phyloP scores from a whole-genome alignment of 2,797 vertebrate species.

The Coregonus sp. region DNA sequence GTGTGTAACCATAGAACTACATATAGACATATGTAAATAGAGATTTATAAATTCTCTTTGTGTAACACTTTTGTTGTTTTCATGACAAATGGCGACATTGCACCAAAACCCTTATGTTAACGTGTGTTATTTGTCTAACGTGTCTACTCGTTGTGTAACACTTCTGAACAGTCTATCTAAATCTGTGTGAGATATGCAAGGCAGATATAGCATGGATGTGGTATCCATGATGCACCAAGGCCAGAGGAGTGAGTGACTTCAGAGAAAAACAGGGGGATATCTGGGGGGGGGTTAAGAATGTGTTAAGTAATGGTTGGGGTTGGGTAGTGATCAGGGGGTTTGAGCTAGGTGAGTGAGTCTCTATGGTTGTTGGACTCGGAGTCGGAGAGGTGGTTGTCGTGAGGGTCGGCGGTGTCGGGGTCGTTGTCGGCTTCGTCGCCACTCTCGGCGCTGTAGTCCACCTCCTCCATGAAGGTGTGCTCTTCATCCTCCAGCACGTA shows the following conservation, averaged over 20 bases:
- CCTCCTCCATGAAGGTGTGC: slow-evolving; percentile 91
- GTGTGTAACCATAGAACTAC: background rate
- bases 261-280: background rate
- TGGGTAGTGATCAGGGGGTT: background rate
- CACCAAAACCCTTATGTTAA: background rate
- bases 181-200: slow-evolving; percentile 49
- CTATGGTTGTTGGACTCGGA: slow-evolving; percentile 79
- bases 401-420: slow-evolving; percentile 81
- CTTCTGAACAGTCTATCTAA: slow-evolving; percentile 53
- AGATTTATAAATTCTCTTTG: background rate
- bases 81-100: background rate
- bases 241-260: slow-evolving; percentile 1
- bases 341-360: slow-evolving; percentile 51
- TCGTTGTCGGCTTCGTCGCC: slow-evolving; percentile 83
- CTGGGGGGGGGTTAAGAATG: background rate
- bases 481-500: slow-evolving; percentile 96
- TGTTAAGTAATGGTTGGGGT: slow-evolving; percentile 6
- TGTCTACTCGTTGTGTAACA: background rate
- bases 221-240: slow-evolving; percentile 23
- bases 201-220: slow-evolving; percentile 36
- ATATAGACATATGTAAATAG: background rate
- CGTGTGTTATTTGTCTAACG: background rate
- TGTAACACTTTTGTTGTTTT: background rate
- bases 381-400: slow-evolving; percentile 80
- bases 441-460: slow-evolving; percentile 98